Evolutionary conservation across 1,140 invertebrate genomes (phyloP).

Genomic region (Chironomus striatipennis): DNA sequence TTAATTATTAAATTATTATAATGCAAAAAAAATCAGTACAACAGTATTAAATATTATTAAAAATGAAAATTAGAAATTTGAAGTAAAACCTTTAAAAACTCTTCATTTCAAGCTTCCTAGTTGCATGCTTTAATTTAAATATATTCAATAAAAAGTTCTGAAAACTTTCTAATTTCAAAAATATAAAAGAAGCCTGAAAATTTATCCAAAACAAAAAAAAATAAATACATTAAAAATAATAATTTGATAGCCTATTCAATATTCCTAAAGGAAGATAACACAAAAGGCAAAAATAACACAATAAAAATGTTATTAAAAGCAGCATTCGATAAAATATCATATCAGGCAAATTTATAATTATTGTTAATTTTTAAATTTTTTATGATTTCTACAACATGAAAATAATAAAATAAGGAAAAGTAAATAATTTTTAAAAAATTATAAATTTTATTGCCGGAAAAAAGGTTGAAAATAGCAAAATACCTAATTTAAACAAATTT

Average conservation of each 20-base stretch:
- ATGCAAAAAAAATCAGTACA: neutral
- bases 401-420: neutral
- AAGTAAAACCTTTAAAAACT: neutral
- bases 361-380: neutral
- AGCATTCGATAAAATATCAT: neutral
- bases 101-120: neutral
- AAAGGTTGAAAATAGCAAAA: neutral
- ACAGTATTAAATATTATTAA: conserved; percentile 8
- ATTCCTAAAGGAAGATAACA: no score
- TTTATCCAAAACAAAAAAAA: no score
- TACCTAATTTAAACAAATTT: neutral
- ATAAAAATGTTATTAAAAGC: neutral
- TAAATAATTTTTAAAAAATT: neutral
- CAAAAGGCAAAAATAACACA: neutral
- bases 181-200: neutral
- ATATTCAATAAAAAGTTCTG: no score
- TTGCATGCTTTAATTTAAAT: no score
- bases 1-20: conserved; percentile 15
- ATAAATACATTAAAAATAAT: no score
- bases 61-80: neutral
- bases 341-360: neutral
- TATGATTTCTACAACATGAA: neutral
- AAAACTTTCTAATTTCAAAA: neutral
- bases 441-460: neutral
- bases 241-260: neutral